Evolutionary conservation across 2,113 vertebrate species (phyloP).

Genomic region (Malurus melanocephalus): DNA sequence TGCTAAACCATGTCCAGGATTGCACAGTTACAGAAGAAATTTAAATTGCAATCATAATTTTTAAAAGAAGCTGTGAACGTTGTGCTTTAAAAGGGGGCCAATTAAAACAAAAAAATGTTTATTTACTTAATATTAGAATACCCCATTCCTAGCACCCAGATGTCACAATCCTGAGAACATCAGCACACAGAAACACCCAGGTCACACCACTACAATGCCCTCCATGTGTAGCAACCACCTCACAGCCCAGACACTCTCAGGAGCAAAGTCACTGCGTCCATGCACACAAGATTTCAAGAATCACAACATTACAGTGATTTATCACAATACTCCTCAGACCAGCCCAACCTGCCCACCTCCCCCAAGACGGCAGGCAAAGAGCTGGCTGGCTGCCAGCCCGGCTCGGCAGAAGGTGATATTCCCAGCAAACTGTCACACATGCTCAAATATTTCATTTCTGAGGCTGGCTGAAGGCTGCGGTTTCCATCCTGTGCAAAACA

Average conservation of each 20-base stretch:
- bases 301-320: neutral
- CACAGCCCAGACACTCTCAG: neutral
- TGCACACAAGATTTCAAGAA: neutral
- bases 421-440: conserved; percentile 35
- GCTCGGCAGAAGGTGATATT: neutral
- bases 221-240: neutral
- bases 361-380: neutral
- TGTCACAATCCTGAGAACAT: neutral
- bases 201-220: rapidly evolving
- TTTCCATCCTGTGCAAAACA: neutral
- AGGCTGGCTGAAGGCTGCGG: conserved; percentile 12
- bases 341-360: neutral
- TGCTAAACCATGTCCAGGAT: neutral
- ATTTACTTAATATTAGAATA: neutral
- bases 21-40: neutral
- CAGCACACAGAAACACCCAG: neutral
- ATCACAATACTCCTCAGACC: neutral
- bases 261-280: rapidly evolving
- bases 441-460: conserved; percentile 34
- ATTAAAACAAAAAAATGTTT: neutral
- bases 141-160: neutral
- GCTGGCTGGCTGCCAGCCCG: neutral
- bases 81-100: neutral
- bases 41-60: neutral
- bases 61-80: neutral